Evolutionary conservation across 2,113 vertebrate species (phyloP).

Genomic region (Plotosus lineatus): DNA sequence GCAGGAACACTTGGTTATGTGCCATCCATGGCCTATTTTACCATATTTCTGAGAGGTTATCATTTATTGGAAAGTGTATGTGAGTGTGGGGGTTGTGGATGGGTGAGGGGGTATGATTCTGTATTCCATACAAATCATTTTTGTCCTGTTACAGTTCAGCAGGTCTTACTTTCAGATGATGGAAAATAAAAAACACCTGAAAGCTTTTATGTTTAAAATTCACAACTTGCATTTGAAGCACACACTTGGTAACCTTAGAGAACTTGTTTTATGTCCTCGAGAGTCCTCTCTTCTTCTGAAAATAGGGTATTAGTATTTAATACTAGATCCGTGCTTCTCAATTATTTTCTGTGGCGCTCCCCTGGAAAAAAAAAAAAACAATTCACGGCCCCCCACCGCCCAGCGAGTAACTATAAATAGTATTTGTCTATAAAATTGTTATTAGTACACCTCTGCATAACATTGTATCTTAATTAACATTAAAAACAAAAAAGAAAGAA

Average conservation of each 20-base stretch:
- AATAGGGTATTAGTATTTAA: no score
- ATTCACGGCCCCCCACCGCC: no score
- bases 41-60: not conserved
- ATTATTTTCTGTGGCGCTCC: no score
- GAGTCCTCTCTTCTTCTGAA: not conserved
- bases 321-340: no score
- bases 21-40: not conserved
- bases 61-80: not conserved
- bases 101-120: no score
- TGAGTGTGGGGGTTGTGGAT: not conserved
- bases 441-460: no score
- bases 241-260: not conserved
- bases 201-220: not conserved
- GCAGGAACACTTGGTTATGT: not conserved
- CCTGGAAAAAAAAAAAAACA: no score
- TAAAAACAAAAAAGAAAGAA: no score
- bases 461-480: no score
- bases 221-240: slow-evolving; percentile 7
- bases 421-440: no score
- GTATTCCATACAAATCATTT: not conserved
- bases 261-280: not conserved
- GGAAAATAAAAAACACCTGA: not conserved
- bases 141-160: slow-evolving; percentile 1
- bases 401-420: no score
- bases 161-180: not conserved